Conservation (phyloP, 2,888 invertebrate genomes). For the Drosophila lutescens region DNA sequence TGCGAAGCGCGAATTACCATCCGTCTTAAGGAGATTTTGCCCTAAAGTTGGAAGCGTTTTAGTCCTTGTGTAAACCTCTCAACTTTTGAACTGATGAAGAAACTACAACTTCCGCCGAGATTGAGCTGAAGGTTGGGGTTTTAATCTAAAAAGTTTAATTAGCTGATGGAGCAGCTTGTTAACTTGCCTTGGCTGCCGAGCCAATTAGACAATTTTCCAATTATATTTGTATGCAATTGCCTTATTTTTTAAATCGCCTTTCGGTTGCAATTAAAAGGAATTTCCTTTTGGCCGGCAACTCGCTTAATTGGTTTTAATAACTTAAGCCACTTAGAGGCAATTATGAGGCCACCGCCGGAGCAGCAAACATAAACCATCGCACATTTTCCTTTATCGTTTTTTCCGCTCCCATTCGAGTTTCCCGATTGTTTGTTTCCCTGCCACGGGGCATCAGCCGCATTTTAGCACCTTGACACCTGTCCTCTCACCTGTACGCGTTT, state of each 20-base stretch:
- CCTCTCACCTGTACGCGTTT: conserved; percentile 25
- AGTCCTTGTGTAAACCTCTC: conserved; percentile 12
- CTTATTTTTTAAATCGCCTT: conserved; percentile 25
- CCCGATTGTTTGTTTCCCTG: conserved; percentile 10
- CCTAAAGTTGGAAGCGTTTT: conserved; percentile 11
- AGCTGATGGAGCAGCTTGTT: conserved; percentile 38
- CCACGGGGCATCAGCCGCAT: conserved; percentile 9
- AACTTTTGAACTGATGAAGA: conserved; percentile 10
- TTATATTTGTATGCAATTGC: conserved; percentile 20
- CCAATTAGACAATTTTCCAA: conserved; percentile 54
- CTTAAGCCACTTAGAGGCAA: conserved; percentile 40
- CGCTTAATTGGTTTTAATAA: conserved; percentile 34
- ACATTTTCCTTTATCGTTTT: conserved; percentile 7
- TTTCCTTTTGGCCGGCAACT: conserved; percentile 17
- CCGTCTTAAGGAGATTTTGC: conserved; percentile 24
- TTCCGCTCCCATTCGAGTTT: conserved; percentile 24
- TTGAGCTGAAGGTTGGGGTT: conserved; percentile 27
- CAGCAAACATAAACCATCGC: not conserved
- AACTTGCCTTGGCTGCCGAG: conserved; percentile 8
- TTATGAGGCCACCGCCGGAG: conserved; percentile 21
- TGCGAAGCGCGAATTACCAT: conserved; percentile 29
- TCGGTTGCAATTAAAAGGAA: conserved; percentile 40
- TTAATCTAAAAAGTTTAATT: conserved; percentile 46
- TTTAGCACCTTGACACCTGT: conserved; percentile 43
- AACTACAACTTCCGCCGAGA: conserved; percentile 24